Conservation (phyloP, 1,140 invertebrate genomes). For the Drosophila parabipectinata region DNA sequence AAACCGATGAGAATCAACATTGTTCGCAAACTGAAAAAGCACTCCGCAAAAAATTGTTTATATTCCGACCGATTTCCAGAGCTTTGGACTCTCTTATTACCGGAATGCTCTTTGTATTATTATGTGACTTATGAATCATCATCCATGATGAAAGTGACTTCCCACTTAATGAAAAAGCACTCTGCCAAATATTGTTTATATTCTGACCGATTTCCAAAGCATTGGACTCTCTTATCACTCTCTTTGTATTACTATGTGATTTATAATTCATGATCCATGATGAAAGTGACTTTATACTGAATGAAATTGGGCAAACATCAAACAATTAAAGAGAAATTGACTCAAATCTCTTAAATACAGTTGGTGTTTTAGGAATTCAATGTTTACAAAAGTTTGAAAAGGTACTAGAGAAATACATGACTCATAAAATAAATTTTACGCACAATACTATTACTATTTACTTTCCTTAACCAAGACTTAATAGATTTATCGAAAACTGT, state of each 20-base stretch:
- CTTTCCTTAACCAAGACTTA: neutral
- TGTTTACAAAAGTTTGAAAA: neutral
- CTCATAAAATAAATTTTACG: too few species aligned
- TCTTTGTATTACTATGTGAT: neutral
- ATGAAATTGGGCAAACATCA: neutral
- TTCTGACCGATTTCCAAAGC: constrained; percentile 5
- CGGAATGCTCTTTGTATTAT: neutral
- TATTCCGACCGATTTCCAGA: constrained; percentile 3
- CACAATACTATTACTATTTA: too few species aligned
- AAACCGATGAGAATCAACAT: constrained; percentile 25
- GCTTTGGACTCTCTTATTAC: constrained; percentile 22
- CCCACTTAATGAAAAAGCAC: neutral
- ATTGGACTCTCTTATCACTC: constrained; percentile 19
- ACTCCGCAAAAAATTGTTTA: neutral
- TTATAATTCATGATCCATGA: neutral
- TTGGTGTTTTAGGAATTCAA: too few species aligned
- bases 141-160: neutral
- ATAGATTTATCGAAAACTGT: neutral
- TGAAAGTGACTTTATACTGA: neutral
- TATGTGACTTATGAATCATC: too few species aligned
- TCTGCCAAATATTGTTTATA: neutral
- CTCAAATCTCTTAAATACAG: neutral
- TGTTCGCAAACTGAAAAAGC: constrained; percentile 1
- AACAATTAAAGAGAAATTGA: neutral
- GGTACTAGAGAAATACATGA: too few species aligned